Conservation (phyloP, 2,113 vertebrate species). For the Tyto alba region DNA sequence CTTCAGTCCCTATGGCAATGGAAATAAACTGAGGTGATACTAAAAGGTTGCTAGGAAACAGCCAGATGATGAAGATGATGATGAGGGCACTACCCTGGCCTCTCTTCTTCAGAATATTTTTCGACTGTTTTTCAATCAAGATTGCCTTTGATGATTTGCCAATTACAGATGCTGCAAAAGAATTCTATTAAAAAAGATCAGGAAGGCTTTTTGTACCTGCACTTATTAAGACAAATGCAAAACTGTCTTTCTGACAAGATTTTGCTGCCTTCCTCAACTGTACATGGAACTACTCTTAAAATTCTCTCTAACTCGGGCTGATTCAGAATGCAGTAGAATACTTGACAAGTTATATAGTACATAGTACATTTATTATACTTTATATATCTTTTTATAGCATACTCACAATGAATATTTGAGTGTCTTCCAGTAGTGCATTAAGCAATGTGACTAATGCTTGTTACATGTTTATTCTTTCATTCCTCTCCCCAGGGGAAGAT, state of each 20-base stretch:
- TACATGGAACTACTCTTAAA: not conserved
- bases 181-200: not conserved
- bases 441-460: slow-evolving; percentile 39
- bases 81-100: not conserved
- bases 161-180: not conserved
- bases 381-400: not conserved
- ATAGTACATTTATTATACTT: not conserved
- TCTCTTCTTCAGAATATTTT: not conserved
- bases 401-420: slow-evolving; percentile 10
- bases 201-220: not conserved
- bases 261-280: not conserved
- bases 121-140: not conserved
- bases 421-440: slow-evolving; percentile 28
- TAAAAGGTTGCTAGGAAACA: slow-evolving; percentile 41
- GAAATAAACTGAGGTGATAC: not conserved
- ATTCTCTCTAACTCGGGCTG: not conserved
- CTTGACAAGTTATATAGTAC: not conserved
- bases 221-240: not conserved
- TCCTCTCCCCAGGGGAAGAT: slow-evolving; percentile 25
- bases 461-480: slow-evolving; percentile 45
- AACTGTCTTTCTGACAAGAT: not conserved
- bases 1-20: not conserved
- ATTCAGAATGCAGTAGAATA: not conserved
- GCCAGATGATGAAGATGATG: not conserved
- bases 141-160: not conserved